Evolutionary conservation across 2,797 vertebrate species (phyloP), one percentile per base, ranked within the genome.

Genomic region (Lacerta agilis): DNA sequence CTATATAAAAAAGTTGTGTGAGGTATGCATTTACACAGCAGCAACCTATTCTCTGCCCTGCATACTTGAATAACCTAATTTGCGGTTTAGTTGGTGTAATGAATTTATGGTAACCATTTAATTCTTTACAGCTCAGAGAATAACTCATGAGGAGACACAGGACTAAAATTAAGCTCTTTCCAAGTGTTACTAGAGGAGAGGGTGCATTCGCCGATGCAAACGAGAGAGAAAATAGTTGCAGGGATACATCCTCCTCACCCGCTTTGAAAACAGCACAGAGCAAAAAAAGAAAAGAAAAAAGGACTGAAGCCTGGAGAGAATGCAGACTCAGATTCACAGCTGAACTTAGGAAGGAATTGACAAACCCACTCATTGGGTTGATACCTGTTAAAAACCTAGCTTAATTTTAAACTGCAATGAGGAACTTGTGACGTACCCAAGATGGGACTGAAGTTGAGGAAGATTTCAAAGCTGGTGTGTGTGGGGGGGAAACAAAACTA

Each of bases 51-150:
- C 29, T 41, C 17, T 66, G 67, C 61, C 75, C n/a, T 86, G 43
- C 38, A 72, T 49, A 18, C 45, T 15, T 58, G 33, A 86, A 79
- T 79, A 45, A 45, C 71, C 55, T 72, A 72, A 86, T 41, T 86
- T 71, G 45, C 33, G 61, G 29, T 58, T 29, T 58, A 38, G 78
- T 80, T 61, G 55, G 49, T 67, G 66, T 15, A 41, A 81, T 33
- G 49, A 73, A 73, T 81, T 38, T 43, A 25, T 64, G 69, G 58
- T 79, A 36, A 27, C 55, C 18, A 43, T 72, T 81, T 73, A 85
- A 77, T 85, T 58, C 20, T 87, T 81, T 23, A 64, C 13, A 64
- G 15, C 81, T 73, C 78, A 73, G 49, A 43, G n/a, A 80, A 86
- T 80, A 38, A 73, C 49, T 79, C 41, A 71, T n/a, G 45, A 55